Conservation (phyloP, 2,888 invertebrate species). For the Ormyrus pomaceus region DNA sequence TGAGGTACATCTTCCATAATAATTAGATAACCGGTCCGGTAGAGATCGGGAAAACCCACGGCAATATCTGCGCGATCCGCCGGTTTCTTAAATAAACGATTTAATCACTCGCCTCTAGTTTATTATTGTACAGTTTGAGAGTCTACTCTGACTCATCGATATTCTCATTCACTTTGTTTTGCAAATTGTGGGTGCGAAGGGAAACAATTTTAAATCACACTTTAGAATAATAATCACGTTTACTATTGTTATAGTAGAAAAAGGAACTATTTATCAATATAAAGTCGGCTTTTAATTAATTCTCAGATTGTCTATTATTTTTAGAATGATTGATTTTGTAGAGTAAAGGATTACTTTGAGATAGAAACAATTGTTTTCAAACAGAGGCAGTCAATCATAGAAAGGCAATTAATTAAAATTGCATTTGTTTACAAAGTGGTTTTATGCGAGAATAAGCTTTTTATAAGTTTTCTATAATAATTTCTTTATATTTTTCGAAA, state of each 20-base stretch:
- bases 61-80: conserved; percentile 1
- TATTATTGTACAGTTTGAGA: conserved; percentile 26
- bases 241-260: conserved; percentile 4
- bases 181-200: conserved; percentile 5
- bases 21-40: conserved; percentile 36
- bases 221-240: neutral
- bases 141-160: conserved; percentile 15
- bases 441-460: too few species aligned
- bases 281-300: neutral
- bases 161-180: conserved; percentile 32
- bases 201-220: conserved; percentile 11
- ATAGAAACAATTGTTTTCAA: neutral
- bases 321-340: neutral
- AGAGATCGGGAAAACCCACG: conserved; percentile 35
- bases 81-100: conserved; percentile 21
- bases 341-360: neutral
- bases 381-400: neutral
- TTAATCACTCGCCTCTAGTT: conserved; percentile 1
- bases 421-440: too few species aligned
- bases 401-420: too few species aligned
- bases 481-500: too few species aligned
- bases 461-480: too few species aligned
- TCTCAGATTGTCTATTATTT: neutral
- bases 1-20: conserved; percentile 3
- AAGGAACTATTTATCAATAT: neutral